Base-by-base conservation (phyloP, 2,113 vertebrate genomes). In the Callocephalon fimbriatum region DNA sequence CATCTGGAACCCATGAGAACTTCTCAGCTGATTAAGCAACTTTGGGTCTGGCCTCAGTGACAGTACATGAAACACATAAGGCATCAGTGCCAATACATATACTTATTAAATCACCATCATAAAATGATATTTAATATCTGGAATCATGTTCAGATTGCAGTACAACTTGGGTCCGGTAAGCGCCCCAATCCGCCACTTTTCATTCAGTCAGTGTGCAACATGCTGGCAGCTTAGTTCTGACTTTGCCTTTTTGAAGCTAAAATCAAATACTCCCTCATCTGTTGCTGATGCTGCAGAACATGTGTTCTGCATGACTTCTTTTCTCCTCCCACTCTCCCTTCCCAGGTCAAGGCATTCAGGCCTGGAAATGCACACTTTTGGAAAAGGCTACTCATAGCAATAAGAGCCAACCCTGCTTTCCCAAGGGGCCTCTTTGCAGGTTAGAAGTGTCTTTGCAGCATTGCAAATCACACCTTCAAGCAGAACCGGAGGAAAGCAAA, bases 251-350 rank as follows among this genome's bases (percentile, higher is more conserved):
- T 68, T 77, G 54, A 78, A 93, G 79, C 67, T 77, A 83, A 78
- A 94, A 80, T 47, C 63, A 93, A 83, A 92, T 61, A 56, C 50
- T 77, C 26, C 45, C 40, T 88, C 88, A 67, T 80, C 90, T 84
- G 76, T 59, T 92, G 92, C 88, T 86, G 88, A 92, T 74, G 86
- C 54, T 59, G 54, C 75, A 92, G 67, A 93, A 90, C 61, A 72
- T 40, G 78, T 83, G 86, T 88, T 93, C 86, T 88, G 82, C 82
- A 51, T 51, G 83, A 77, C 32, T 94, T 90, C 56, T 65, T 58
- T 77, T 42, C 56, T 73, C 7, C 21, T 22, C 25, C 5, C 6
- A 32, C 51, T 63, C 18, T 59, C 47, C 38, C 35, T 86, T 86
- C 88, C 42, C 67, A 88, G 67, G 63, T 90, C 86, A 74, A 74